A percentile compares a stretch with the other conserved stretches of the same genome.
phyloP scores from a whole-genome alignment of 2,888 invertebrate genomes.

The Biston betularia region DNA sequence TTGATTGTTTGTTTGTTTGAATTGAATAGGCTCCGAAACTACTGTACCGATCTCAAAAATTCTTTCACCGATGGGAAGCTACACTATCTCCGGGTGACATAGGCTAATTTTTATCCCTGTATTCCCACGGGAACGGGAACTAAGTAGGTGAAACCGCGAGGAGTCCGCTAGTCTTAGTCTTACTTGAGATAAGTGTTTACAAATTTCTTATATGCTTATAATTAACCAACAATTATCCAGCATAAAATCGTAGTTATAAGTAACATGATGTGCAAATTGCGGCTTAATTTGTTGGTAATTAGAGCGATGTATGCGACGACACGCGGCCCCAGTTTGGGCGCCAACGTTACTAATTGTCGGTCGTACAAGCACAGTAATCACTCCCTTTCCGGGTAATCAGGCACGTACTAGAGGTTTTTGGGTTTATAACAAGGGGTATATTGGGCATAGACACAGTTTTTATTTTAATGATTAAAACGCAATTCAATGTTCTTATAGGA shows the following conservation, averaged over 20 bases:
- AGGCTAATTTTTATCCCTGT: too few relatives aligned
- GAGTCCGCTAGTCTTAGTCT: too few relatives aligned
- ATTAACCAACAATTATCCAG: not conserved
- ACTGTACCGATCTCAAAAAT: too few relatives aligned
- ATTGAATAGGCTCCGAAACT: too few relatives aligned
- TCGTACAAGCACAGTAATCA: constrained; percentile 35
- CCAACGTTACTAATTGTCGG: constrained; percentile 48
- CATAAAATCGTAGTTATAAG: constrained; percentile 1
- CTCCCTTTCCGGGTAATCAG: constrained; percentile 38
- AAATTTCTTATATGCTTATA: not conserved
- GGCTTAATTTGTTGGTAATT: constrained; percentile 38
- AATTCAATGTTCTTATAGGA: not conserved
- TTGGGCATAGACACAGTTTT: not conserved
- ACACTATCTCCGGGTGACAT: too few relatives aligned
- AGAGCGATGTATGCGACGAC: constrained; percentile 37
- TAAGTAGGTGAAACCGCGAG: too few relatives aligned
- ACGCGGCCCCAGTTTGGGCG: constrained; percentile 44
- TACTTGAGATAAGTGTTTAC: too few relatives aligned
- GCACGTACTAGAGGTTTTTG: constrained; percentile 36
- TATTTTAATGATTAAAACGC: not conserved
- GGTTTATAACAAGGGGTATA: constrained; percentile 30
- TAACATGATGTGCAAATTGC: constrained; percentile 27
- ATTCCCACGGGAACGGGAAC: too few relatives aligned
- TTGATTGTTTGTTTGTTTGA: too few relatives aligned
- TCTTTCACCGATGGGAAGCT: too few relatives aligned